Percentiles rank a stretch among this genome's conserved stretches.
Evolutionary conservation across 2,113 vertebrate species (phyloP).

Genomic region (Tursiops truncatus): DNA sequence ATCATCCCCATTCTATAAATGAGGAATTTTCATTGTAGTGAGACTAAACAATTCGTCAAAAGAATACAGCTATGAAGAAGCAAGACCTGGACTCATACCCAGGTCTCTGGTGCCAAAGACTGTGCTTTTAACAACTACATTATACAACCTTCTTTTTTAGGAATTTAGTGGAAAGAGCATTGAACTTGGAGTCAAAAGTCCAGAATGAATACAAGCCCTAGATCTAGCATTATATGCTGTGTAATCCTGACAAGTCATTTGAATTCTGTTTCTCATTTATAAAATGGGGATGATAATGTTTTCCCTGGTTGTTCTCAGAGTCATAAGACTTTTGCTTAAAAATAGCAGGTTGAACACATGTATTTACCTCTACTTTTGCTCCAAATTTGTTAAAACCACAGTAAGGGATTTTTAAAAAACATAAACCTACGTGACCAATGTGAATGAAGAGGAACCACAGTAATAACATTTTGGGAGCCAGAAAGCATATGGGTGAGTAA

Average conservation of each 20-base stretch:
- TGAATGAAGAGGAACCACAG: neutral
- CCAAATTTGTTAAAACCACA: neutral
- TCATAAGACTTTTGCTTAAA: constrained; percentile 33
- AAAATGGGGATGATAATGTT: neutral
- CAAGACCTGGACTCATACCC: neutral
- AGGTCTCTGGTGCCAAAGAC: neutral
- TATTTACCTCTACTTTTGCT: neutral
- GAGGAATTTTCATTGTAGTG: neutral
- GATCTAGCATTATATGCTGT: neutral
- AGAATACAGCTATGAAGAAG: neutral
- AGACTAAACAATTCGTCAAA: neutral
- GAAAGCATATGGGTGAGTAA: neutral
- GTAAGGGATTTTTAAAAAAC: neutral
- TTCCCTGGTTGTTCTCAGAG: neutral
- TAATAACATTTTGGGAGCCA: neutral
- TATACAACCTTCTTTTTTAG: constrained; percentile 13
- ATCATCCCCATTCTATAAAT: neutral
- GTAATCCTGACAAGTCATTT: neutral
- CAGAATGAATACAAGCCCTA: neutral
- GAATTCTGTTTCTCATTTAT: constrained; percentile 1
- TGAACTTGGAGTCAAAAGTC: neutral
- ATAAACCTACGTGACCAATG: neutral
- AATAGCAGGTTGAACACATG: neutral
- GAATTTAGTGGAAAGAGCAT: constrained; percentile 18
- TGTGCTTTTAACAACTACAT: neutral